Percentiles rank a stretch among this genome's conserved stretches.
phyloP scores from a whole-genome alignment of 2,888 invertebrate species.

The Scotopteryx bipunctaria region DNA sequence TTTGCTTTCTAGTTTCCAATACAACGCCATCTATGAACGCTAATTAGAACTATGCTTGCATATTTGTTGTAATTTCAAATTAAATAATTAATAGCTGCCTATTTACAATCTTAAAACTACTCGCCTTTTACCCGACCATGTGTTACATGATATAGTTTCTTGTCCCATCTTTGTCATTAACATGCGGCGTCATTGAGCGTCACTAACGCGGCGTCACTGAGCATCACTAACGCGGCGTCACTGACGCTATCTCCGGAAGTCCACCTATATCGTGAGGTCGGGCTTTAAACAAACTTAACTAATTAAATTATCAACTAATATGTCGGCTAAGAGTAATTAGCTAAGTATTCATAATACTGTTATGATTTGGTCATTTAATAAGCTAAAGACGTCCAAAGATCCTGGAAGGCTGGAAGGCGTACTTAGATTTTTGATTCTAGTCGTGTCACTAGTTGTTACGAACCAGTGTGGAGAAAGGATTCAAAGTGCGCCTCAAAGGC shows the following conservation, averaged over 20 bases:
- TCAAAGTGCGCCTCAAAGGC: too few species aligned
- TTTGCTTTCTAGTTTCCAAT: too few species aligned
- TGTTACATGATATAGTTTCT: background rate
- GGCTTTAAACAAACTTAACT: background rate
- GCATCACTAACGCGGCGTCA: background rate
- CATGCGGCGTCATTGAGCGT: background rate
- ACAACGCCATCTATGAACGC: too few species aligned
- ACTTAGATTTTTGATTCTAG: background rate
- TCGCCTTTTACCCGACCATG: constrained; percentile 25
- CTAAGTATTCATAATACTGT: constrained; percentile 47
- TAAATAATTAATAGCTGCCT: constrained; percentile 27
- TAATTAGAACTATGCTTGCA: too few species aligned
- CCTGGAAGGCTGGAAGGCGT: background rate
- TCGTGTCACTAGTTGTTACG: too few species aligned
- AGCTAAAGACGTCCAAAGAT: constrained; percentile 23
- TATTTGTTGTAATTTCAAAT: background rate
- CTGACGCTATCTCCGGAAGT: background rate
- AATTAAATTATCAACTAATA: background rate
- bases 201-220: too few species aligned
- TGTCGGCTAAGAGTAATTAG: constrained; percentile 37
- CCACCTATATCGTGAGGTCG: background rate
- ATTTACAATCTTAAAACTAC: constrained; percentile 36
- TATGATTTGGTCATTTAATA: constrained; percentile 44
- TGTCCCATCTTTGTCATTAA: background rate
- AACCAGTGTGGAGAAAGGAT: background rate